Percentiles rank a stretch among this genome's conserved stretches.
These are phyloP conservation scores for Ceratina calcarata DNA, from an alignment of 1,140 invertebrate species.

Conservation along the genomic window DNA sequence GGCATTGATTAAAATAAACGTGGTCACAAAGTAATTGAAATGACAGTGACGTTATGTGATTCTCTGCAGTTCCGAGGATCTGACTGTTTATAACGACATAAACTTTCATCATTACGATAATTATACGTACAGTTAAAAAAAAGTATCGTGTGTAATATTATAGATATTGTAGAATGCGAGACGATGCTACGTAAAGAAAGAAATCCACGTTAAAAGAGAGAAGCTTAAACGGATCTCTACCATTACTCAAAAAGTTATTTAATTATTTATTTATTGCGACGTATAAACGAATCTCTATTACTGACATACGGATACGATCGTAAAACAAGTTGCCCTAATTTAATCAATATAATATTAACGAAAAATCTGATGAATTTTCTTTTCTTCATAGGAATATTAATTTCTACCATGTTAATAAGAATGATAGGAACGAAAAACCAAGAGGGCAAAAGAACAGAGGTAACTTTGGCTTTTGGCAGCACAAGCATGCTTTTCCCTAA, in stretches of 20 bases:
- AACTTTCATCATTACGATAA: slow-evolving; percentile 74
- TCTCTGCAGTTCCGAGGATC: slow-evolving; percentile 62
- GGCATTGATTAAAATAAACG: slow-evolving; percentile 44
- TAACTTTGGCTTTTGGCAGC: slow-evolving; percentile 58
- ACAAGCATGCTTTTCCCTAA: slow-evolving; percentile 47
- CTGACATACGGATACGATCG: slow-evolving; percentile 62
- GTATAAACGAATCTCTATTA: slow-evolving; percentile 75
- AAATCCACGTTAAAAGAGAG: slow-evolving; percentile 51
- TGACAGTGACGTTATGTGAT: slow-evolving; percentile 56
- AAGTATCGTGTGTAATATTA: slow-evolving; percentile 79
- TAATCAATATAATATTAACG: slow-evolving; percentile 76
- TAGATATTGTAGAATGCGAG: slow-evolving; percentile 74
- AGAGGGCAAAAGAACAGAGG: slow-evolving; percentile 42
- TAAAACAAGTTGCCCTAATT: slow-evolving; percentile 70
- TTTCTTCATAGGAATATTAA: slow-evolving; percentile 61
- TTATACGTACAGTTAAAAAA: slow-evolving; percentile 75
- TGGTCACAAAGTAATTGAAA: slow-evolving; percentile 40
- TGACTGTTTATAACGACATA: slow-evolving; percentile 75
- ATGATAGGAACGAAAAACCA: slow-evolving; percentile 27
- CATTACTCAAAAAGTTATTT: slow-evolving; percentile 77
- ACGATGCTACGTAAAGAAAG: slow-evolving; percentile 67
- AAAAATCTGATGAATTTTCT: slow-evolving; percentile 63
- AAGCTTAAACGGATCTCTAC: slow-evolving; percentile 72
- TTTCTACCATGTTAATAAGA: slow-evolving; percentile 57
- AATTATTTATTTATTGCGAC: slow-evolving; percentile 80